These are phyloP conservation scores for Calephelis perditalis DNA, from an alignment of 2,888 invertebrate genomes.

Conservation along the genomic window DNA sequence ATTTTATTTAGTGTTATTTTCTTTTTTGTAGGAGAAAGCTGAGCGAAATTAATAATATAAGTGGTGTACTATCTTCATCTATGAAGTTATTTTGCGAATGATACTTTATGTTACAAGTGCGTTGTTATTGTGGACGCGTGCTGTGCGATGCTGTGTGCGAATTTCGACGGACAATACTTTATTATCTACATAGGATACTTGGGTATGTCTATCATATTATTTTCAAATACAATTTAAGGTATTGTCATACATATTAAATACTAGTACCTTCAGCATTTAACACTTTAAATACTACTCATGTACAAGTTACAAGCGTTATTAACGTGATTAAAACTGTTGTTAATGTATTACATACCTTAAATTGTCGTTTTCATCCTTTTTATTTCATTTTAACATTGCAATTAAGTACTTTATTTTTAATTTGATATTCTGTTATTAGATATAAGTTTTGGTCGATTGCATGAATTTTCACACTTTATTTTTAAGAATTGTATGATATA, in stretches of 20 bases:
- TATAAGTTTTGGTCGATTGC: no score
- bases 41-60: constrained; percentile 76
- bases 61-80: constrained; percentile 73
- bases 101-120: constrained; percentile 71
- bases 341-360: no score
- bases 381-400: no score
- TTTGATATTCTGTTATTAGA: no score
- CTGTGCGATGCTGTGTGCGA: constrained; percentile 61
- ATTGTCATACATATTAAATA: neutral
- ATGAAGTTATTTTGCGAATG: constrained; percentile 77
- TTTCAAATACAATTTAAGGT: constrained; percentile 5
- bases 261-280: no score
- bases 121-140: constrained; percentile 68
- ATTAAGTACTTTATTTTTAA: no score
- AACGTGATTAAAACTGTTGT: no score
- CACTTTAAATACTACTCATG: no score
- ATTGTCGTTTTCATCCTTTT: no score
- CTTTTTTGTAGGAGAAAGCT: constrained; percentile 76
- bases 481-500: no score
- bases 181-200: constrained; percentile 13
- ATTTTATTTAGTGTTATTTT: constrained; percentile 59
- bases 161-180: constrained; percentile 25
- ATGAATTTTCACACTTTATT: no score
- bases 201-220: constrained; percentile 20
- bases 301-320: no score